A percentile compares a stretch with the other conserved stretches of the same genome.
Conservation (phyloP, 2,797 vertebrate species). For the Bradypus variegatus region DNA sequence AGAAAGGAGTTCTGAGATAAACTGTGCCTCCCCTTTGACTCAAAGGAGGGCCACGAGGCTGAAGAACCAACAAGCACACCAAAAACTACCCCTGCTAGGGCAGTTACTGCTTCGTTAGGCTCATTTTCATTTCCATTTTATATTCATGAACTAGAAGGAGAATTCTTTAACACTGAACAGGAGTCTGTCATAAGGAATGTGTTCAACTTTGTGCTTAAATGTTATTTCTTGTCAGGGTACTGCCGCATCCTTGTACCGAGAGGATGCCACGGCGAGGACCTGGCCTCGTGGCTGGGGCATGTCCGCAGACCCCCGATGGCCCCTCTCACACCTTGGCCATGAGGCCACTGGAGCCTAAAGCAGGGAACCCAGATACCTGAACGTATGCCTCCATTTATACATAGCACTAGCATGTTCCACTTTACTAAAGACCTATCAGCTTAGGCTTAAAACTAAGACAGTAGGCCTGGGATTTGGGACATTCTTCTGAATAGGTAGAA, state of each 20-base stretch:
- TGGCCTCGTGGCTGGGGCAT: neutral
- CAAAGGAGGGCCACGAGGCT: no score
- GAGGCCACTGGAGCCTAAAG: neutral
- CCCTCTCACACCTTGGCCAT: neutral
- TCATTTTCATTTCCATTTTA: slow-evolving; percentile 21
- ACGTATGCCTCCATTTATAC: neutral
- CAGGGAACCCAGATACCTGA: neutral
- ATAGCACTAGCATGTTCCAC: neutral
- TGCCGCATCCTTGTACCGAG: neutral
- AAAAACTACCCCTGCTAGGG: slow-evolving; percentile 3
- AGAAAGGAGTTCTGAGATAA: slow-evolving; percentile 45
- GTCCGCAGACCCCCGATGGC: neutral
- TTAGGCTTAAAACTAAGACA: slow-evolving; percentile 34
- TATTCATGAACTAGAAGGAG: neutral
- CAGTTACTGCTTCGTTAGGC: neutral
- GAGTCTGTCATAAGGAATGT: neutral
- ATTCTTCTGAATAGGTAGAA: neutral
- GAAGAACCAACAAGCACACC: neutral
- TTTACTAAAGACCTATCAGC: neutral
- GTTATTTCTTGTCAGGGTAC: neutral
- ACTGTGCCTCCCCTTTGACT: neutral
- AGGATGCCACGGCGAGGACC: neutral
- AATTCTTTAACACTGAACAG: neutral
- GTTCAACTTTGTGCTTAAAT: neutral
- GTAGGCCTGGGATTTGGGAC: neutral